Evolutionary conservation across 2,113 vertebrate genomes (phyloP), one percentile per base, ranked within the genome.

Genomic region (Myocastor coypus): DNA sequence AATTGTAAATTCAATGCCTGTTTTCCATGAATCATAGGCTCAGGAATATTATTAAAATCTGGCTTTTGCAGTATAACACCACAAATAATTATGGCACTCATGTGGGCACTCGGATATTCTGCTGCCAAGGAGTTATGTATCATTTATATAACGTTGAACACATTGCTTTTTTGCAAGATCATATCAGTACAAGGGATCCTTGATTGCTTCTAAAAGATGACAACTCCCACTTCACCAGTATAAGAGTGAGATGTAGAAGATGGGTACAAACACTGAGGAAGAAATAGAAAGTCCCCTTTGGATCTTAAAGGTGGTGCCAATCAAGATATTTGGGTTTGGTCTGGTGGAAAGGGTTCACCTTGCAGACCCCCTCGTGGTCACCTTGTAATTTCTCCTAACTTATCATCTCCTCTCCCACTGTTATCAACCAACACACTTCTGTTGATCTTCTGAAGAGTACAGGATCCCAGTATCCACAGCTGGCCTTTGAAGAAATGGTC

Each of bases 251-350:
- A 34, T 69, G 22, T 52, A 82, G 30, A 19, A 52, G 92, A 64
- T 3, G 9, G 37, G 0, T 61, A 17, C 22, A 30, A 83, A 95
- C 55, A 40, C 82, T 61, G 91, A 28, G 81, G 73, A 78, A 37
- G 1, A 55, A 37, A n/a, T 24, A 10, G 26, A 24, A 32, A 85
- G n/a, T 4, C 63, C 34, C 64, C 57, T 80, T 92, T 96, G 94
- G 92, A 83, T 92, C 71, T 92, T 57, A 24, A 78, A 95, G 78
- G 77, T 71, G 42, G 75, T 77, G 64, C 71, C 37, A 75, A 40
- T 24, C 28, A 92, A 84, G 42, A 66, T 46, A 95, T 88, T 85
- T 40, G 0, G 40, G 94, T 94, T 97, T 90, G 13, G 81, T 69
- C 69, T 17, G 0, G 61, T 83, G 66, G 69, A 82, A 82, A 24